A percentile compares a stretch with the other conserved stretches of the same genome.
phyloP scores from a whole-genome alignment of 1,140 invertebrate genomes.

The Hormaphis cornu region DNA sequence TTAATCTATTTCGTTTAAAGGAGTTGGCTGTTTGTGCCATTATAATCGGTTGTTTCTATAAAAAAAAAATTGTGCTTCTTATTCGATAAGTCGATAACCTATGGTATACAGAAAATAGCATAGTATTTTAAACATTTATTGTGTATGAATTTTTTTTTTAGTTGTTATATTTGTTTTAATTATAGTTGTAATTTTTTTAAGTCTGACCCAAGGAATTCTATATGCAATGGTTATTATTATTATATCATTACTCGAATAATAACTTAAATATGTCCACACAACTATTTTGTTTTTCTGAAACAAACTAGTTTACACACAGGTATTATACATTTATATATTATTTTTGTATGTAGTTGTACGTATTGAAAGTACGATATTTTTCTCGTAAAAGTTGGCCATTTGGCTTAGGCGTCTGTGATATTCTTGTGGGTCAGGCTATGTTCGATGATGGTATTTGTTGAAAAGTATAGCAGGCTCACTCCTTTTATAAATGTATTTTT shows the following conservation, averaged over 20 bases:
- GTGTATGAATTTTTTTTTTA: neutral
- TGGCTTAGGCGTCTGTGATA: conserved; percentile 19
- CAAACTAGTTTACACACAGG: neutral
- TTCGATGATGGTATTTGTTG: neutral
- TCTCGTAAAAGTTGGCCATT: neutral
- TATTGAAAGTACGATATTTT: neutral
- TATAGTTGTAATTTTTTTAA: neutral
- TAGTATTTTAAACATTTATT: neutral
- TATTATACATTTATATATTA: neutral
- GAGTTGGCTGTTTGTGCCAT: conserved; percentile 1
- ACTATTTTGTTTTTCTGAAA: neutral
- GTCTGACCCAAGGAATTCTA: conserved; percentile 29
- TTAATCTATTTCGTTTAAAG: neutral
- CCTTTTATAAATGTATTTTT: conserved; percentile 15
- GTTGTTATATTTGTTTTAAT: conserved; percentile 16
- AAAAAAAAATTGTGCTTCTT: neutral
- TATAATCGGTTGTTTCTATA: neutral
- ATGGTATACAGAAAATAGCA: neutral
- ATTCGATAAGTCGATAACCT: neutral
- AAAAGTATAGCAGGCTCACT: conserved; percentile 20
- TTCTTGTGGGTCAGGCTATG: conserved; percentile 32
- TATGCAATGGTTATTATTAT: neutral
- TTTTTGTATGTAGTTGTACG: neutral
- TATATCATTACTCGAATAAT: neutral
- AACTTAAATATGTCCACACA: neutral